A percentile compares a stretch with the other conserved stretches of the same genome.
These are phyloP conservation scores for Petaurus breviceps DNA, from an alignment of 2,113 vertebrate genomes.

Conservation along the genomic window DNA sequence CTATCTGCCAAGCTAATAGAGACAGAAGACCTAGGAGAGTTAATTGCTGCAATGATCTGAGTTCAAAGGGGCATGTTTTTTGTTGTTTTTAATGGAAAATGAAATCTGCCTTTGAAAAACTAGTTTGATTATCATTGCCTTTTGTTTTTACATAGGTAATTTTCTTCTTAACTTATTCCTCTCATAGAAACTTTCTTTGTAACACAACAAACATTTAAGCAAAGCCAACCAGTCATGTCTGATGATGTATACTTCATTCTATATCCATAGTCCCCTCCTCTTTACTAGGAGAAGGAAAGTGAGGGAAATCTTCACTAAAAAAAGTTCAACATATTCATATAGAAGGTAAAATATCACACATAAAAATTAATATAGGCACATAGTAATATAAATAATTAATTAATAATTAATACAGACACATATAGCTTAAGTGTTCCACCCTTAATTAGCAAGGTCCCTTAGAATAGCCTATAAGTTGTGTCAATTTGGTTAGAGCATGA, in stretches of 20 bases:
- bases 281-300: background rate
- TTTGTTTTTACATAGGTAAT: background rate
- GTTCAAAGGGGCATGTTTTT: background rate
- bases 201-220: background rate
- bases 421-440: background rate
- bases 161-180: background rate
- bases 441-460: background rate
- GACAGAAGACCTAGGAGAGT: background rate
- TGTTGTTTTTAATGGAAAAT: background rate
- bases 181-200: background rate
- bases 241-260: background rate
- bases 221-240: background rate
- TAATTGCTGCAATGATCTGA: background rate
- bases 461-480: background rate
- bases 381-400: background rate
- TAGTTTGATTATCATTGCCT: background rate
- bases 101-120: background rate
- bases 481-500: background rate
- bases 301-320: background rate
- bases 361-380: background rate
- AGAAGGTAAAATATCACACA: background rate
- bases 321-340: background rate
- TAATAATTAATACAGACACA: background rate
- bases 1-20: background rate
- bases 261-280: background rate